Evolutionary conservation across 2,888 invertebrate species (phyloP).

Genomic region (Spisula solida): DNA sequence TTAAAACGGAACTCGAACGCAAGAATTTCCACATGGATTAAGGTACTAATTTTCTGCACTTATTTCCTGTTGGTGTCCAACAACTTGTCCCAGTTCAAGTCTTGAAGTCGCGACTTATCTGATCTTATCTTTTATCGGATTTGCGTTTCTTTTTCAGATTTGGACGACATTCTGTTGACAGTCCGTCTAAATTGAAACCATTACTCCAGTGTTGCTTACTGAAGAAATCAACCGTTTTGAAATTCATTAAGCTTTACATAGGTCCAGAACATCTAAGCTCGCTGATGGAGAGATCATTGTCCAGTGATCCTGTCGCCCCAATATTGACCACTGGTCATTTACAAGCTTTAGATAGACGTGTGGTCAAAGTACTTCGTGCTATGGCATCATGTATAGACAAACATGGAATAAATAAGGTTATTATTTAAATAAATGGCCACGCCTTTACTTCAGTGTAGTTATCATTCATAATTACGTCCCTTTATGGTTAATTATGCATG

Average conservation of each 20-base stretch:
- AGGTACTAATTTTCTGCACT: too few species aligned
- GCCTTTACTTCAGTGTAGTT: too few species aligned
- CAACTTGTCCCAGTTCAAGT: too few species aligned
- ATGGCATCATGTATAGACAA: neutral
- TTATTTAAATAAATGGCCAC: neutral
- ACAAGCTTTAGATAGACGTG: slow-evolving; percentile 1
- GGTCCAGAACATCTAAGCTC: neutral
- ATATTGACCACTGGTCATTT: neutral
- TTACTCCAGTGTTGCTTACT: neutral
- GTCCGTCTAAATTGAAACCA: neutral
- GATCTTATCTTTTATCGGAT: too few species aligned
- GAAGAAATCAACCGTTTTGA: slow-evolving; percentile 2
- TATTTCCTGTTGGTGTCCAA: too few species aligned
- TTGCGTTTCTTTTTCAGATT: neutral
- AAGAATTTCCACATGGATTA: too few species aligned
- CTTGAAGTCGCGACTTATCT: too few species aligned
- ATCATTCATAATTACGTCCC: too few species aligned
- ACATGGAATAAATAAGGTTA: neutral
- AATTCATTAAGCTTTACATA: neutral
- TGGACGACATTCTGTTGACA: neutral
- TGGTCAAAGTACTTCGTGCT: neutral
- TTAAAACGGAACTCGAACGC: too few species aligned
- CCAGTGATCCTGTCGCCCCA: neutral
- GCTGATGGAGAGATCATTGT: neutral
- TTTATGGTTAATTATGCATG: too few species aligned